Evolutionary conservation across 1,140 invertebrate species (phyloP).

Genomic region (Drosophila kanapiae): DNA sequence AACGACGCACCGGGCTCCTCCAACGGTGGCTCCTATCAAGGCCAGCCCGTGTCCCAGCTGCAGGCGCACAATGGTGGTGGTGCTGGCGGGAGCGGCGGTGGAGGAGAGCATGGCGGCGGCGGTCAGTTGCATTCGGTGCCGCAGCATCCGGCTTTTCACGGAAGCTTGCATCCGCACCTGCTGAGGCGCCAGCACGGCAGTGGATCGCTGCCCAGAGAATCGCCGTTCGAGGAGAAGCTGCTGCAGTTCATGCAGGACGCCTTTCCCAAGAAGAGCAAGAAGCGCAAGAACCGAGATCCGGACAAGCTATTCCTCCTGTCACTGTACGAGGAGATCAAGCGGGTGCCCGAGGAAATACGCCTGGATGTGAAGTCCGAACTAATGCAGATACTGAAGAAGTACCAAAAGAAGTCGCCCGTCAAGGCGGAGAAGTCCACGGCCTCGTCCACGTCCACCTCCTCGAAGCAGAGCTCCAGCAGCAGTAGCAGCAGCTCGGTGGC

Average conservation of each 20-base stretch:
- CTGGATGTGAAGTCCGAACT: constrained; percentile 80
- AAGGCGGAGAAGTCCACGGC: constrained; percentile 75
- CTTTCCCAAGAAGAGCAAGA: constrained; percentile 83
- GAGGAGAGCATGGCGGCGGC: constrained; percentile 53
- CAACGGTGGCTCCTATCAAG: constrained; percentile 76
- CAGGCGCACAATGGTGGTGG: constrained; percentile 64
- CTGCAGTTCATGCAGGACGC: constrained; percentile 84
- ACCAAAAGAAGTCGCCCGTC: constrained; percentile 76
- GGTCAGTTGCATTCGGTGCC: constrained; percentile 71
- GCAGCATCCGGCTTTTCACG: constrained; percentile 75
- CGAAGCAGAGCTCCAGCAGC: constrained; percentile 60
- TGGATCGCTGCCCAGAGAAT: constrained; percentile 56
- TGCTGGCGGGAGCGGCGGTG: constrained; percentile 20
- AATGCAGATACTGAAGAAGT: constrained; percentile 82
- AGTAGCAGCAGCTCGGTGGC: constrained; percentile 57
- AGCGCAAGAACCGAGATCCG: constrained; percentile 79
- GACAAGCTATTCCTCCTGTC: constrained; percentile 78
- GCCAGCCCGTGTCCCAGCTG: constrained; percentile 65
- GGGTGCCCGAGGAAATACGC: constrained; percentile 79
- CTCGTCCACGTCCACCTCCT: constrained; percentile 54
- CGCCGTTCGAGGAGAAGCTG: constrained; percentile 79
- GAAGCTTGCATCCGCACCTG: constrained; percentile 76
- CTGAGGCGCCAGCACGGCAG: constrained; percentile 67
- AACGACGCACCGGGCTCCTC: constrained; percentile 80
- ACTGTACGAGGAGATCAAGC: constrained; percentile 79